Conservation (phyloP, 2,113 vertebrate species). For the Chlorodrepanis virens region DNA sequence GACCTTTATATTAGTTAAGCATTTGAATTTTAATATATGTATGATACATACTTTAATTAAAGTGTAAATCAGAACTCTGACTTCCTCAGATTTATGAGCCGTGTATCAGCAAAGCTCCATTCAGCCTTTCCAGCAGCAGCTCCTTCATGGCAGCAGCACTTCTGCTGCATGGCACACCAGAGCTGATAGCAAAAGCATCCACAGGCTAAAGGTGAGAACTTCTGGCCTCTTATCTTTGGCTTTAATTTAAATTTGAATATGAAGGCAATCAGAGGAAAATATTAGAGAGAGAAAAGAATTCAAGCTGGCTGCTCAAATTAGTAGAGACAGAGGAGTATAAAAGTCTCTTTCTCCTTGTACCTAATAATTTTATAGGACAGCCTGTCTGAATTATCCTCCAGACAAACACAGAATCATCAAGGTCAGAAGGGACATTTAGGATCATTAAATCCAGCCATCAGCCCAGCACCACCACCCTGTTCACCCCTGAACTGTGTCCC, state of each 20-base stretch:
- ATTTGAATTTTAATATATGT: constrained; percentile 15
- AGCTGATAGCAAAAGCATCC: background rate
- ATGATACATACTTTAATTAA: constrained; percentile 40
- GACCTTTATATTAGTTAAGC: constrained; percentile 42
- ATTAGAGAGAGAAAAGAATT: background rate
- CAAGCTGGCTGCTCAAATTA: background rate
- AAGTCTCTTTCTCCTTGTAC: background rate
- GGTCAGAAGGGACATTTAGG: background rate
- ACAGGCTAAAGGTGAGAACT: background rate
- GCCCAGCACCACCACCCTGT: background rate
- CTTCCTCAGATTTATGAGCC: background rate
- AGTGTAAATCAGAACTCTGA: constrained; percentile 5
- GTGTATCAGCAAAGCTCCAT: background rate
- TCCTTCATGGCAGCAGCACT: background rate
- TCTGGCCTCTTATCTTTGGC: background rate
- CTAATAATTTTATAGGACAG: background rate
- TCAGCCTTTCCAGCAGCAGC: background rate
- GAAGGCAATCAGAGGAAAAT: background rate
- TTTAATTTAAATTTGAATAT: background rate
- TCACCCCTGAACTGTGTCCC: background rate
- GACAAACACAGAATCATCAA: background rate
- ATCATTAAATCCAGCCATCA: background rate
- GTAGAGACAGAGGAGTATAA: background rate
- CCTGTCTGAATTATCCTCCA: background rate
- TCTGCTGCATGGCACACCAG: background rate